Evolutionary conservation across 2,888 invertebrate genomes (phyloP), one percentile per base, ranked within the genome.

Genomic region (Papilio demoleus): DNA sequence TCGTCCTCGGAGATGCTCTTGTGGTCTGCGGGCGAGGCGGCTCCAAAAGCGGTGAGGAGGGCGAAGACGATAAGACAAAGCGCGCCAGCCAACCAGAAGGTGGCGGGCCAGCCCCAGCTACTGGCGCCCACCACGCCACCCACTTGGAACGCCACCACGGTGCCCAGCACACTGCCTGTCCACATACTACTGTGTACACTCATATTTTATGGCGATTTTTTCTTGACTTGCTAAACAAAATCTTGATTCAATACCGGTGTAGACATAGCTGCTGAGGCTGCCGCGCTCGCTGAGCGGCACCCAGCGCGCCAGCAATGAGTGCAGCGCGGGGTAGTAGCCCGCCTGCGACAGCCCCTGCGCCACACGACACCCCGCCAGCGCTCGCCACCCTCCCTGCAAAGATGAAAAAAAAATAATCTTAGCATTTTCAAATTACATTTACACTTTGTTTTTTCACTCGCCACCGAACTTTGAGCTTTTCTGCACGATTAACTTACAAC

Each of bases 341-440:
- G 95, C 94, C 87, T 97, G 96, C 0, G 94, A 88, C 11, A 97
- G 82, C 0, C 98, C 98, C 84, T 96, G 95, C 0, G 95, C 71
- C 0, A 96, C 92, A 64, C 97, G 93, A 65, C 95, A 93, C 0
- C 86, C 88, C 76, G 95, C 94, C 0, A 96, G 89, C 0, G 94
- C 85, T 61, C 86, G 89, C 94, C 94, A 94, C 56, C 92, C 90
- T 64, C 94, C 93, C 84, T 94, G 75, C 0, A 92, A 74, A 38
- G 9, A 64, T 0, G 45, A 17, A 45, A 45, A 45, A 45, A 45
- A 50, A 12, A n/a, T n/a, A n/a, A n/a, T n/a, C n/a, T n/a, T n/a
- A n/a, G n/a, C 2, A 50, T 22, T 47, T 47, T 22, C 9, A 47
- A 11, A 47, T 4, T 47, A 3, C 19, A 22, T 47, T 47, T 22